A percentile compares a stretch with the other conserved stretches of the same genome.
Evolutionary conservation across 1,140 invertebrate genomes (phyloP).

Genomic region (Gyrodactylus bullatarudis): DNA sequence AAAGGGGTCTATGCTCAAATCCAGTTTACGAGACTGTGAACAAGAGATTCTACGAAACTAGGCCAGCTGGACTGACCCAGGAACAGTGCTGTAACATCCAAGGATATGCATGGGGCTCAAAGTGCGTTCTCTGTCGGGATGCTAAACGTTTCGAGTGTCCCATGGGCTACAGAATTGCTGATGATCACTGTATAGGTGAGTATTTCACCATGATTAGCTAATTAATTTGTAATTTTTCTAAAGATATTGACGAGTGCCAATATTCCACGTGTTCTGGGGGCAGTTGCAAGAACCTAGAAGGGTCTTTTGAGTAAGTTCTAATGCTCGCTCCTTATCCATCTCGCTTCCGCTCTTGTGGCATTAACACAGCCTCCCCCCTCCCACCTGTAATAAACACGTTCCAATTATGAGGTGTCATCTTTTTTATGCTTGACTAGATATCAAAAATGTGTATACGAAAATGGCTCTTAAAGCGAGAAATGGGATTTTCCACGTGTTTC

Average conservation of each 20-base stretch:
- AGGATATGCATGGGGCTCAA: not conserved
- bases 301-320: not conserved
- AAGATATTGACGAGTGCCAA: not conserved
- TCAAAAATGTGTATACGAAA: too few species aligned
- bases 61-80: not conserved
- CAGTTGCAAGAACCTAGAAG: not conserved
- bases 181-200: not conserved
- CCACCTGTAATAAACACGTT: too few species aligned
- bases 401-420: too few species aligned
- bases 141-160: not conserved
- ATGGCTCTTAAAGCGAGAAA: too few species aligned
- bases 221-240: not conserved
- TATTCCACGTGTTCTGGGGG: not conserved
- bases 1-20: not conserved
- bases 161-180: not conserved
- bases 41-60: not conserved
- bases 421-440: too few species aligned
- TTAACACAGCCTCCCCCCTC: too few species aligned
- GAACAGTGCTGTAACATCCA: not conserved
- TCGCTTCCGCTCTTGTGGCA: too few species aligned
- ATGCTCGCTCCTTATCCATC: too few species aligned
- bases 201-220: not conserved
- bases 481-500: too few species aligned
- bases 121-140: not conserved
- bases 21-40: not conserved